Conservation (phyloP, 2,888 invertebrate genomes). For the Parapristionchus giblindavisi region DNA sequence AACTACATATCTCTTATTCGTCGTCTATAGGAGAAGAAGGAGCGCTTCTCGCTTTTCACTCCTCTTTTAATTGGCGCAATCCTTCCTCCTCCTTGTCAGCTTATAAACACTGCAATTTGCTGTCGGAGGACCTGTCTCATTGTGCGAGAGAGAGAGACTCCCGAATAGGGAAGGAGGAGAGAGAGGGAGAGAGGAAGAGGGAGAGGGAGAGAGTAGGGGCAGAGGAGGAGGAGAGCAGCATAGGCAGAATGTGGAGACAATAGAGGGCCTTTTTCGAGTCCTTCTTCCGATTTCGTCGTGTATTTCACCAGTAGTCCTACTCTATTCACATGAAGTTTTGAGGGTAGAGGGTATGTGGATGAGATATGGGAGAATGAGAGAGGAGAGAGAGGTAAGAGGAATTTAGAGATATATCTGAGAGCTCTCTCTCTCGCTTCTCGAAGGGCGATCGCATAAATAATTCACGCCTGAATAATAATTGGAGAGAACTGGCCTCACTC, state of each 20-base stretch:
- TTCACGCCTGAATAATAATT: slow-evolving; percentile 37
- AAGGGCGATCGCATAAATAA: slow-evolving; percentile 31
- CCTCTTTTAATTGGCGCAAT: slow-evolving; percentile 21
- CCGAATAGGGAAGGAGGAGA: no score
- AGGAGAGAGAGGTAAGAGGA: no score
- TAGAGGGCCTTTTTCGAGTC: neutral
- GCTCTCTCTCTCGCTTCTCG: neutral
- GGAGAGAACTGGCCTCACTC: slow-evolving; percentile 5
- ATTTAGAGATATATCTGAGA: no score
- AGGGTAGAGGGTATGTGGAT: no score
- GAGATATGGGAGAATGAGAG: no score
- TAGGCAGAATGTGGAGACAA: slow-evolving; percentile 4
- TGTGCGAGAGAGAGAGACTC: neutral
- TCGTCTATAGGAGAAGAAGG: slow-evolving; percentile 8
- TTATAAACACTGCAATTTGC: neutral
- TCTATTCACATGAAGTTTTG: slow-evolving; percentile 17
- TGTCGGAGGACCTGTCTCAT: slow-evolving; percentile 4
- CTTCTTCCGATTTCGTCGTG: slow-evolving; percentile 7
- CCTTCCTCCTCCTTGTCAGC: slow-evolving; percentile 9
- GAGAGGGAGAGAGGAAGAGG: no score
- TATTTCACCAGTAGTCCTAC: slow-evolving; percentile 21
- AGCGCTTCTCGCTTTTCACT: slow-evolving; percentile 11
- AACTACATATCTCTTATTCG: slow-evolving; percentile 12
- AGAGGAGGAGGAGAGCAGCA: no score
- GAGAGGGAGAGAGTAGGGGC: no score